A percentile compares a stretch with the other conserved stretches of the same genome.
These are phyloP conservation scores for Anguilla anguilla DNA, from an alignment of 2,797 vertebrate species.

Conservation along the genomic window DNA sequence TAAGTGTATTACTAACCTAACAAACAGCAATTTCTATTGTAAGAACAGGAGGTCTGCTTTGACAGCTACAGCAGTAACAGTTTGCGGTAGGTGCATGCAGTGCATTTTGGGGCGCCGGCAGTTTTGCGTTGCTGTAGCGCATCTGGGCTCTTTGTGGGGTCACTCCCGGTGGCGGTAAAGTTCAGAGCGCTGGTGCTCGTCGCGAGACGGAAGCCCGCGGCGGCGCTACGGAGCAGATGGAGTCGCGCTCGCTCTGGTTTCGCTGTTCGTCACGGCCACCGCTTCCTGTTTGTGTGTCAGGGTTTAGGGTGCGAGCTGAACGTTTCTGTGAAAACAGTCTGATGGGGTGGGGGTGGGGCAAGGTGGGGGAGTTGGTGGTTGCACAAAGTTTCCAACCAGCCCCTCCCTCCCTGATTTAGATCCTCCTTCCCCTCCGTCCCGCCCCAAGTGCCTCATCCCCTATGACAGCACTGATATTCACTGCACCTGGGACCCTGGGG, in stretches of 20 bases:
- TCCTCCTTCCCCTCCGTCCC: constrained; percentile 44
- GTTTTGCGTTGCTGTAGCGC: neutral
- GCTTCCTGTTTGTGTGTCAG: neutral
- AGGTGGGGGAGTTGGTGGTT: neutral
- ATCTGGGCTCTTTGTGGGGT: neutral
- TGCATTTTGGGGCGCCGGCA: neutral
- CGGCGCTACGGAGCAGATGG: neutral
- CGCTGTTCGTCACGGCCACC: neutral
- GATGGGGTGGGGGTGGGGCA: no score
- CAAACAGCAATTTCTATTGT: neutral
- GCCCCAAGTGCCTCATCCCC: constrained; percentile 58
- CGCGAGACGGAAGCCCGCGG: neutral
- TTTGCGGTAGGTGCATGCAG: neutral
- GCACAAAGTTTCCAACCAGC: neutral
- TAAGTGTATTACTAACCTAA: neutral
- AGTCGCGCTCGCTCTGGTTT: neutral
- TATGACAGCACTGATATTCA: constrained; percentile 48
- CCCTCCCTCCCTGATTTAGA: constrained; percentile 40
- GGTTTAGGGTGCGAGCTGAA: neutral
- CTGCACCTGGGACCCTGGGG: constrained; percentile 61
- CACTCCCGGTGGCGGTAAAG: neutral
- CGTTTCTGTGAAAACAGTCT: neutral
- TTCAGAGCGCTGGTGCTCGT: neutral
- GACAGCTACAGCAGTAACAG: neutral
- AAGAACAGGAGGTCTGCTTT: neutral